A percentile compares a stretch with the other conserved stretches of the same genome.
phyloP scores from a whole-genome alignment of 2,113 vertebrate species.

The Chloropsis hardwickii region DNA sequence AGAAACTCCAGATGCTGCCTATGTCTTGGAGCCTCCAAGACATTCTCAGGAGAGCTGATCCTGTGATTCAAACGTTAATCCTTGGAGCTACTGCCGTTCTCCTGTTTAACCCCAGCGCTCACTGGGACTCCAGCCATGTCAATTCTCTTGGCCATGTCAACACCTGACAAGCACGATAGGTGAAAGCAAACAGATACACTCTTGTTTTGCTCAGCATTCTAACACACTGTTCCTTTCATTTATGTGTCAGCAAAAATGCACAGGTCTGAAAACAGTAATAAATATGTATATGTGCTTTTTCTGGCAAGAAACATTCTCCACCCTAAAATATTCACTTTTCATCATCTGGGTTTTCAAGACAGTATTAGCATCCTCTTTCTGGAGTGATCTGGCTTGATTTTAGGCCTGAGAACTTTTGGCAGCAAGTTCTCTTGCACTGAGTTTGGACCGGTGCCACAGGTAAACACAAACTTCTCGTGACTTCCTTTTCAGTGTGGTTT shows the following conservation, averaged over 20 bases:
- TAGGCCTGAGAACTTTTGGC: not conserved
- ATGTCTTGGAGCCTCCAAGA: not conserved
- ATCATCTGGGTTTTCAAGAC: not conserved
- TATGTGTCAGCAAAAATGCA: not conserved
- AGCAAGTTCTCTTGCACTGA: not conserved
- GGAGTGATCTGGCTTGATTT: conserved; percentile 14
- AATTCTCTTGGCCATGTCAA: not conserved
- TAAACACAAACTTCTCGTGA: not conserved
- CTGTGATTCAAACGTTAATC: not conserved
- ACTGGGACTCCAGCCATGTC: not conserved
- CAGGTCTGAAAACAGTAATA: not conserved
- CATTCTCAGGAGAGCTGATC: not conserved
- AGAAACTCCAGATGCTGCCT: not conserved
- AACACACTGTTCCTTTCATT: not conserved
- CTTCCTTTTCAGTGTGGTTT: not conserved
- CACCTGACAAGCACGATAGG: not conserved
- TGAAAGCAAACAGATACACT: not conserved
- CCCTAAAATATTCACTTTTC: not conserved
- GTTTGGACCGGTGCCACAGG: conserved; percentile 3
- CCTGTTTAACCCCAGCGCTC: not conserved
- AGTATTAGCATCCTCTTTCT: not conserved
- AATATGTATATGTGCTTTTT: not conserved
- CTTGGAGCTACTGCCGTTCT: not conserved
- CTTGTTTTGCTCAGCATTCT: not conserved
- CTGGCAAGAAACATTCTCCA: accelerated